phyloP scores from a whole-genome alignment of 2,888 invertebrate species.

The Eupelmus urozonus region DNA sequence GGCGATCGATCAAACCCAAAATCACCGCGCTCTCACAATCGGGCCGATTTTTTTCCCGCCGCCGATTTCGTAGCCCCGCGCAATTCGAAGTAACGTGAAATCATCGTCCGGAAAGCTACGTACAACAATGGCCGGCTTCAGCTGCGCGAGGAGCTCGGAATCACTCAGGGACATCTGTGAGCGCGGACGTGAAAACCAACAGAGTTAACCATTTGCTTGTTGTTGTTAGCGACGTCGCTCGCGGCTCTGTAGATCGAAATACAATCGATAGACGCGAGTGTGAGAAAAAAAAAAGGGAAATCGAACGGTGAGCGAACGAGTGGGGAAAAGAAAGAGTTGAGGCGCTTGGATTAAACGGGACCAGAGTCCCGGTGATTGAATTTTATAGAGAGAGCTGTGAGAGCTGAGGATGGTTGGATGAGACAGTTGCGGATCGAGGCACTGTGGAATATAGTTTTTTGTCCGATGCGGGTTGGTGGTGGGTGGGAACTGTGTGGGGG shows the following conservation, averaged over 20 bases:
- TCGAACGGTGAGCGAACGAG: neutral
- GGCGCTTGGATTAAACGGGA: neutral
- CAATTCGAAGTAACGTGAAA: slow-evolving; percentile 17
- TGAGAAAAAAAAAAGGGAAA: slow-evolving; percentile 13
- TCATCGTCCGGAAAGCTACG: slow-evolving; percentile 30
- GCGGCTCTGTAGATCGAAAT: slow-evolving; percentile 28
- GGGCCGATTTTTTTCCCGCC: neutral
- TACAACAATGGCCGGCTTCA: slow-evolving; percentile 27
- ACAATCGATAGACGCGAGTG: slow-evolving; percentile 1
- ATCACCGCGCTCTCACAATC: no score
- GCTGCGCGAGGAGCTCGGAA: slow-evolving; percentile 3
- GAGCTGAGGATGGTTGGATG: no score
- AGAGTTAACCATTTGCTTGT: no score
- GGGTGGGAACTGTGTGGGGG: no score
- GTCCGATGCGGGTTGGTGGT: no score
- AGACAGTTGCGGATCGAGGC: no score
- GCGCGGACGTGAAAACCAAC: neutral
- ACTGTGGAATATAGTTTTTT: no score
- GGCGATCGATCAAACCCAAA: no score
- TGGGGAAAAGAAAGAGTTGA: neutral
- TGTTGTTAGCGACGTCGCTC: no score
- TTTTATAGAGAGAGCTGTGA: no score
- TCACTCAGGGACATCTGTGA: neutral
- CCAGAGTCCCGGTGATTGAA: neutral
- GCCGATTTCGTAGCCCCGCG: slow-evolving; percentile 2